Percentiles rank a stretch among this genome's conserved stretches.
Evolutionary conservation across 1,140 invertebrate species (phyloP).

Genomic region (Drosophila lini): DNA sequence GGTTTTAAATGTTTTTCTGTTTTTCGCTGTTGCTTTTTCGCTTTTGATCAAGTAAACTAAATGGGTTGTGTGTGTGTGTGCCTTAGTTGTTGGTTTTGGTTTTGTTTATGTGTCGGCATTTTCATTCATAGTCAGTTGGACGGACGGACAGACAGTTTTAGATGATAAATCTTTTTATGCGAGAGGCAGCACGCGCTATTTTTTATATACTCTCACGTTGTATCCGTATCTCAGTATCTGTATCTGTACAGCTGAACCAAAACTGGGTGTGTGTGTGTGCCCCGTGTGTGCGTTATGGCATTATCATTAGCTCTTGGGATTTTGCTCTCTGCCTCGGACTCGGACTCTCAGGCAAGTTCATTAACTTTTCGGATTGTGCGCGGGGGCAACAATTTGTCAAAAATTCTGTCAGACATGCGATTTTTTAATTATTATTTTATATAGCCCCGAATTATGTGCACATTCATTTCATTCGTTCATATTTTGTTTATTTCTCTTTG

Average conservation of each 20-base stretch:
- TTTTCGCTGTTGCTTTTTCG: conserved; percentile 19
- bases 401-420: conserved; percentile 77
- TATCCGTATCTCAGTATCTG: conserved; percentile 17
- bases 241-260: conserved; percentile 3
- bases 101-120: conserved; percentile 66
- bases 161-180: conserved; percentile 66
- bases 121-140: conserved; percentile 71
- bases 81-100: conserved; percentile 25
- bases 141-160: conserved; percentile 29
- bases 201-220: conserved; percentile 19
- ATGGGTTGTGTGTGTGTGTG: conserved; percentile 26
- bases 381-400: conserved; percentile 76
- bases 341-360: conserved; percentile 60
- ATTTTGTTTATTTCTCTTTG: conserved; percentile 24
- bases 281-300: conserved; percentile 50
- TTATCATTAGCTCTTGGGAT: conserved; percentile 69
- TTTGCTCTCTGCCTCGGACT: conserved; percentile 26
- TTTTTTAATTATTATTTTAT: conserved; percentile 72
- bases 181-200: conserved; percentile 56
- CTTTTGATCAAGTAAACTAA: conserved; percentile 42
- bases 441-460: conserved; percentile 32
- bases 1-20: conserved; percentile 53
- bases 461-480: conserved; percentile 26
- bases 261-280: conserved; percentile 7
- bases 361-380: conserved; percentile 70